Conservation (phyloP, 2,888 invertebrate species). For the Chrysomela aeneicollis region DNA sequence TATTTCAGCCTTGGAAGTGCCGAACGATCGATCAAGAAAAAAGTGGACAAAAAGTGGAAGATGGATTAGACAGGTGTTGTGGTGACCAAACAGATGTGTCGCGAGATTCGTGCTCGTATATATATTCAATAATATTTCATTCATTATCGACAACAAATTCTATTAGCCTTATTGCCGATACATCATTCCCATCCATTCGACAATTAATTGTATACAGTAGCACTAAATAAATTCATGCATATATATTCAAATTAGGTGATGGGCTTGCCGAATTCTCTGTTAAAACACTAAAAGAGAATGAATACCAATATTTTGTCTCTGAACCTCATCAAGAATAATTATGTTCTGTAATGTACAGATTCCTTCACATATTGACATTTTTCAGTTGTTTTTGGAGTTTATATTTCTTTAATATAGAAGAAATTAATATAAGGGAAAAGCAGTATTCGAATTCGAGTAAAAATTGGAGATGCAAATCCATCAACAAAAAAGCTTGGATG, state of each 20-base stretch:
- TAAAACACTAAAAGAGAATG: no score
- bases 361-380: no score
- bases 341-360: no score
- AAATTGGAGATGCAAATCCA: no score
- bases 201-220: neutral
- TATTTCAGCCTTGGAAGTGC: conserved; percentile 8
- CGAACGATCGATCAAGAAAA: conserved; percentile 8
- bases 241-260: neutral
- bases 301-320: no score
- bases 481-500: no score
- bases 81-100: conserved; percentile 2
- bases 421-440: no score
- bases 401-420: no score
- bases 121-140: conserved; percentile 1
- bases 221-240: neutral
- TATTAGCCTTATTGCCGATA: neutral
- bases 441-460: no score
- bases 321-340: no score
- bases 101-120: neutral
- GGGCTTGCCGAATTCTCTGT: no score
- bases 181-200: neutral
- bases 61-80: conserved; percentile 3
- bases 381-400: no score
- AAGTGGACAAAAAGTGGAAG: neutral
- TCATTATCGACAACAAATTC: conserved; percentile 4